Conservation (phyloP, 2,888 invertebrate species). For the Trileptium ribeirensis region DNA sequence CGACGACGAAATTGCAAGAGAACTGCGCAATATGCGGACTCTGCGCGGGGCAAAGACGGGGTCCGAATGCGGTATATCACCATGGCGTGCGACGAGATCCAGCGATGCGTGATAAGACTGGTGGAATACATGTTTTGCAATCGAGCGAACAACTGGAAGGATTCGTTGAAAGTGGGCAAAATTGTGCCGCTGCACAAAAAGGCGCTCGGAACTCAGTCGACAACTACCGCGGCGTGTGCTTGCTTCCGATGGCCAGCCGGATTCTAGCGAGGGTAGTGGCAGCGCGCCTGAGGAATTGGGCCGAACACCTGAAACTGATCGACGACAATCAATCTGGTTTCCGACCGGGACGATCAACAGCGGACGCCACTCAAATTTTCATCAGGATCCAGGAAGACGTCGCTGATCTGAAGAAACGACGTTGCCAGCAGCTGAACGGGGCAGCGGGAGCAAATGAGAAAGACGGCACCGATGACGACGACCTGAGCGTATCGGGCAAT, state of each 20-base stretch:
- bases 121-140: neutral
- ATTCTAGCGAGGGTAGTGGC: conserved; percentile 1
- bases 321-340: neutral
- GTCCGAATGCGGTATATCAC: neutral
- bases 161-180: neutral
- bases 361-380: conserved; percentile 1
- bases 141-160: neutral
- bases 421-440: no score
- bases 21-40: neutral
- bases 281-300: neutral
- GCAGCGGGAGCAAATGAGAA: no score
- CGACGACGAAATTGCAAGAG: neutral
- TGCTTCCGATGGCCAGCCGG: conserved; percentile 1
- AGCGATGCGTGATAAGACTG: neutral
- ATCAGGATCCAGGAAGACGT: neutral
- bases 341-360: neutral
- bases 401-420: neutral
- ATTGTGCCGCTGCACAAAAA: neutral
- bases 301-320: neutral
- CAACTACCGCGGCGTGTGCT: neutral
- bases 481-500: no score
- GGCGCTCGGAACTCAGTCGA: neutral
- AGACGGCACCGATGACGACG: no score
- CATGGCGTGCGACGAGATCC: neutral
- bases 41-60: neutral